phyloP scores from a whole-genome alignment of 2,113 vertebrate genomes.

The Podocnemis expansa region DNA sequence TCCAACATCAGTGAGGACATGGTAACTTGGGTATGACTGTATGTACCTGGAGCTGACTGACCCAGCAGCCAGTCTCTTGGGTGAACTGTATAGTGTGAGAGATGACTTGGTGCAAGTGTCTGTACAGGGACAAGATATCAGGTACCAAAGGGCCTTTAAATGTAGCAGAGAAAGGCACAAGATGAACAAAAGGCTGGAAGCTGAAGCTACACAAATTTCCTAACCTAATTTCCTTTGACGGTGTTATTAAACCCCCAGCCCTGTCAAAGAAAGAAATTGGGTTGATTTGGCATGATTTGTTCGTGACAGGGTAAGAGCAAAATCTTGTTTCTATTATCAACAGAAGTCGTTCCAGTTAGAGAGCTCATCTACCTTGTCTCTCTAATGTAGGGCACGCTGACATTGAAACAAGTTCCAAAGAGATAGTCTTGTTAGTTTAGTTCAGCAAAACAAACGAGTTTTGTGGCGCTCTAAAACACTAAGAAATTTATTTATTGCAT shows the following conservation, averaged over 20 bases:
- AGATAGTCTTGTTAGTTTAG: too few relatives aligned
- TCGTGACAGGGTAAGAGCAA: not conserved
- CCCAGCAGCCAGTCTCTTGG: not conserved
- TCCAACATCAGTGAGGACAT: not conserved
- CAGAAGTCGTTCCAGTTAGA: not conserved
- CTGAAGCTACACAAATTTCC: not conserved
- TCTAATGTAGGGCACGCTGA: not conserved
- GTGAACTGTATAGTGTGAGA: not conserved
- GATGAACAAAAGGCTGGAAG: not conserved
- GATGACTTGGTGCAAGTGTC: not conserved
- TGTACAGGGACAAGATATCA: not conserved
- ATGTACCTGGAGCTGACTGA: not conserved
- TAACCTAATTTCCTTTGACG: not conserved
- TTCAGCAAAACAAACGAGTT: too few relatives aligned
- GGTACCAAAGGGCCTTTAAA: not conserved
- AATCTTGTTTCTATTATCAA: not conserved
- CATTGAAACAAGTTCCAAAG: not conserved
- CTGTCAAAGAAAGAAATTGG: not conserved
- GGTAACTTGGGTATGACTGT: not conserved
- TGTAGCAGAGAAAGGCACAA: not conserved
- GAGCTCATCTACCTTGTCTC: not conserved
- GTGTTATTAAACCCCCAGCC: not conserved
- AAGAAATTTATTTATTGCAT: too few relatives aligned
- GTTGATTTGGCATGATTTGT: not conserved
- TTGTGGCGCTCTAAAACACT: too few relatives aligned